Percentiles rank a stretch among this genome's conserved stretches.
These are phyloP conservation scores for Metacarcinus magister DNA, from an alignment of 2,888 invertebrate species.

Conservation along the genomic window DNA sequence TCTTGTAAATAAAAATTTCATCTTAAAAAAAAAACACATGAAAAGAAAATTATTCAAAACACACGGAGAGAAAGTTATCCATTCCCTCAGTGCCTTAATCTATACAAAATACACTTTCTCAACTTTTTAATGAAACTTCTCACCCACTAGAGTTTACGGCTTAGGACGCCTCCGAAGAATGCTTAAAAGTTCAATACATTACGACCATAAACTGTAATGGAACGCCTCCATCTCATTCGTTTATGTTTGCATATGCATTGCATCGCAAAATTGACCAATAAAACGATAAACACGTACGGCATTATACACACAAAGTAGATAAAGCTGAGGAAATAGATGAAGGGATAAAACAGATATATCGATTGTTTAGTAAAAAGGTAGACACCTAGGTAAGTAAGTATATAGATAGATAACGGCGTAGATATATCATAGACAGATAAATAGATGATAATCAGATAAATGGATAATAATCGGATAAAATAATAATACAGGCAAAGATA, in stretches of 20 bases:
- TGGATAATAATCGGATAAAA: no score
- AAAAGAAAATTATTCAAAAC: neutral
- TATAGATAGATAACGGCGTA: neutral
- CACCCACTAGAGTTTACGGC: neutral
- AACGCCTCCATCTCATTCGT: neutral
- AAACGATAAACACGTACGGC: neutral
- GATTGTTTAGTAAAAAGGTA: neutral
- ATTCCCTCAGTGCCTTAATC: neutral
- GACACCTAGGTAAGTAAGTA: neutral
- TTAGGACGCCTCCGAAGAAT: neutral
- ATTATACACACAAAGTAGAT: neutral
- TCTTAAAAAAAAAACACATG: neutral
- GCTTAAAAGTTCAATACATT: slow-evolving; percentile 34
- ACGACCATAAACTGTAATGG: neutral
- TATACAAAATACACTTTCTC: slow-evolving; percentile 2
- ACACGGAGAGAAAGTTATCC: neutral
- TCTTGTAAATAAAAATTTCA: neutral
- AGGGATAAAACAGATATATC: neutral
- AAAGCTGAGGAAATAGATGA: neutral
- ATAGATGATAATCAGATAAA: no score
- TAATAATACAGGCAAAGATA: no score
- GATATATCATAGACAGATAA: no score
- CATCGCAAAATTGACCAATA: neutral
- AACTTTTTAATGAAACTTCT: slow-evolving; percentile 3
- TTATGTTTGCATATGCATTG: neutral